Percentiles rank a stretch among this genome's conserved stretches.
Evolutionary conservation across 2,888 invertebrate species (phyloP).

Genomic region (Aplocera efformata): DNA sequence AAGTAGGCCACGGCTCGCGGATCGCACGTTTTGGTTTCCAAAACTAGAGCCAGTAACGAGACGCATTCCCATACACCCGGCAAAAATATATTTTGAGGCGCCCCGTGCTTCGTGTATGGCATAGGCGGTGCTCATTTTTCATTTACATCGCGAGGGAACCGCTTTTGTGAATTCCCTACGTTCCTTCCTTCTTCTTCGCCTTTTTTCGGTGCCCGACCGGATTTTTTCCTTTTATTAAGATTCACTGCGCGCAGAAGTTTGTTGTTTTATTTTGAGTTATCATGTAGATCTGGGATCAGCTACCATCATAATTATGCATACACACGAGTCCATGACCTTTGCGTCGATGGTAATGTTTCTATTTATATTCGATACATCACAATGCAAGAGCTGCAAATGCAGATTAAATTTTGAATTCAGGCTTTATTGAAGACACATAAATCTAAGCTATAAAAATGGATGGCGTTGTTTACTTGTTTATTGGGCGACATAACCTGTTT

Average conservation of each 20-base stretch:
- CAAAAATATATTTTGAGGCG: slow-evolving; percentile 26
- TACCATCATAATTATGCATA: slow-evolving; percentile 29
- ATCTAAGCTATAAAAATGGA: slow-evolving; percentile 28
- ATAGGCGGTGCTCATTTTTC: slow-evolving; percentile 28
- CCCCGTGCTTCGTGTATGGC: slow-evolving; percentile 16
- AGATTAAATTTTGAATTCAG: slow-evolving; percentile 34
- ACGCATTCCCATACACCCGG: slow-evolving; percentile 20
- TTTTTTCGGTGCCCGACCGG: slow-evolving; percentile 14
- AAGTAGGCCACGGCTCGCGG: slow-evolving; percentile 52
- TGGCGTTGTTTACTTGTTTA: slow-evolving; percentile 35
- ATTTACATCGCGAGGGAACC: slow-evolving; percentile 22
- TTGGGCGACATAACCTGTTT: slow-evolving; percentile 29
- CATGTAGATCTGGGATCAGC: slow-evolving; percentile 20
- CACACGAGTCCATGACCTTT: slow-evolving; percentile 28
- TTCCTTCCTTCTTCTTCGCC: slow-evolving; percentile 14
- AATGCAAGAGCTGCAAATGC: slow-evolving; percentile 25
- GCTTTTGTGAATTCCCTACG: slow-evolving; percentile 27
- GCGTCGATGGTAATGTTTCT: slow-evolving; percentile 22
- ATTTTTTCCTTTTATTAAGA: slow-evolving; percentile 18
- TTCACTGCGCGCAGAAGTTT: slow-evolving; percentile 6
- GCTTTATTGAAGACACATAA: slow-evolving; percentile 31
- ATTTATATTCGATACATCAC: slow-evolving; percentile 21
- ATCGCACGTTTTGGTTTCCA: slow-evolving; percentile 32
- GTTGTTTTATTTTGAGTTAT: slow-evolving; percentile 23
- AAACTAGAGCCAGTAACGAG: slow-evolving; percentile 24